phyloP scores from a whole-genome alignment of 2,113 vertebrate genomes.

The Myanophis thanlyinensis region DNA sequence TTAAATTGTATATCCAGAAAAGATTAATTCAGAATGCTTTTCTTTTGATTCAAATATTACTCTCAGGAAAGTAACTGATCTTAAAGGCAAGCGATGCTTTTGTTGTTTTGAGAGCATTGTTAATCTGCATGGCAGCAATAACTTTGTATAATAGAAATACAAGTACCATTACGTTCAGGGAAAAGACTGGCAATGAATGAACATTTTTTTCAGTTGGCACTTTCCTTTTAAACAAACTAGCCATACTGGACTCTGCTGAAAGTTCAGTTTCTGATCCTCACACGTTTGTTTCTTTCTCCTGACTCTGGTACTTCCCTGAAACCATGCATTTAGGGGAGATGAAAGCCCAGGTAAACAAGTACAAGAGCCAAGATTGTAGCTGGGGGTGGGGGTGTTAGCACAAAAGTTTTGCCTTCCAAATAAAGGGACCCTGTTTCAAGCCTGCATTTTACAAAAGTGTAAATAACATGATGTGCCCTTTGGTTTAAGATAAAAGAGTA shows the following conservation, averaged over 20 bases:
- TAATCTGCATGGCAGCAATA: neutral
- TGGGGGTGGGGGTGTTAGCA: neutral
- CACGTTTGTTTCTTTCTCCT: neutral
- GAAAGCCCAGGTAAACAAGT: neutral
- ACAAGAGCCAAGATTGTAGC: neutral
- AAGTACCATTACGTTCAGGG: neutral
- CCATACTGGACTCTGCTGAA: neutral
- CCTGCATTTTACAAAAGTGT: neutral
- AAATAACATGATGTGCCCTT: neutral
- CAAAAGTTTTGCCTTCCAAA: neutral
- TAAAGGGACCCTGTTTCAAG: neutral
- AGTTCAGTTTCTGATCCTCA: neutral
- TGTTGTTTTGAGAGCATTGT: neutral
- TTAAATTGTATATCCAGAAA: slow-evolving; percentile 3
- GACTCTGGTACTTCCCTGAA: neutral
- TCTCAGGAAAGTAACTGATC: neutral
- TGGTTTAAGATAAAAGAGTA: neutral
- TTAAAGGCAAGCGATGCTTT: neutral
- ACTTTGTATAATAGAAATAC: neutral
- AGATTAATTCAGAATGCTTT: neutral
- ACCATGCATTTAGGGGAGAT: neutral
- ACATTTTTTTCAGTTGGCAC: neutral
- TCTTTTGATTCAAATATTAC: neutral
- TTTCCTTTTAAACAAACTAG: neutral
- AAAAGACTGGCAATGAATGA: neutral